A percentile compares a stretch with the other conserved stretches of the same genome.
phyloP scores from a whole-genome alignment of 2,888 invertebrate genomes.

The Copidosoma aretas region DNA sequence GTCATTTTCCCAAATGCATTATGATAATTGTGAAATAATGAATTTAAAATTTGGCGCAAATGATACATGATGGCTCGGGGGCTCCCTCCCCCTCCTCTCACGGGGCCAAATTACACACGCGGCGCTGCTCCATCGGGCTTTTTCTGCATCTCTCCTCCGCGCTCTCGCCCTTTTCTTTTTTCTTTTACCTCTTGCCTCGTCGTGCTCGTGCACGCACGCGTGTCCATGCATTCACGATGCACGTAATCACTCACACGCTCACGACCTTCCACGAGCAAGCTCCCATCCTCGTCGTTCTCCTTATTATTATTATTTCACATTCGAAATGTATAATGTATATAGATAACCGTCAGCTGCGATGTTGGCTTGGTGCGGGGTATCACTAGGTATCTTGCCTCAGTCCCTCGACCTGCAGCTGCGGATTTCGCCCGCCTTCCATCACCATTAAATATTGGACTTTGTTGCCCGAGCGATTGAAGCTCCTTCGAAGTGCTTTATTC shows the following conservation, averaged over 20 bases:
- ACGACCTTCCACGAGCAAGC: background rate
- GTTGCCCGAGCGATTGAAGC: too few relatives aligned
- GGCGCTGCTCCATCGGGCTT: constrained; percentile 51
- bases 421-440: too few relatives aligned
- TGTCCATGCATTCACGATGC: background rate
- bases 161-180: constrained; percentile 2
- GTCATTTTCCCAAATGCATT: constrained; percentile 58
- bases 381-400: too few relatives aligned
- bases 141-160: constrained; percentile 40
- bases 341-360: too few relatives aligned
- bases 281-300: background rate
- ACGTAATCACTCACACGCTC: too few relatives aligned
- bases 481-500: too few relatives aligned
- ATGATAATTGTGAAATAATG: constrained; percentile 62
- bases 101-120: constrained; percentile 58
- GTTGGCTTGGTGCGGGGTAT: too few relatives aligned
- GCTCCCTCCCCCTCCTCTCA: too few relatives aligned
- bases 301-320: too few relatives aligned
- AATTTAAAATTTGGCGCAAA: constrained; percentile 61
- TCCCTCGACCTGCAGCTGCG: too few relatives aligned
- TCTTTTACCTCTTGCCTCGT: background rate
- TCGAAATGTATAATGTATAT: too few relatives aligned
- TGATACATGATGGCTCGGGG: constrained; percentile 57
- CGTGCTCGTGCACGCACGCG: constrained; percentile 2
- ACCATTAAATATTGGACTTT: too few relatives aligned